Conservation (phyloP, 2,113 vertebrate species). For the Marmota flaviventris region DNA sequence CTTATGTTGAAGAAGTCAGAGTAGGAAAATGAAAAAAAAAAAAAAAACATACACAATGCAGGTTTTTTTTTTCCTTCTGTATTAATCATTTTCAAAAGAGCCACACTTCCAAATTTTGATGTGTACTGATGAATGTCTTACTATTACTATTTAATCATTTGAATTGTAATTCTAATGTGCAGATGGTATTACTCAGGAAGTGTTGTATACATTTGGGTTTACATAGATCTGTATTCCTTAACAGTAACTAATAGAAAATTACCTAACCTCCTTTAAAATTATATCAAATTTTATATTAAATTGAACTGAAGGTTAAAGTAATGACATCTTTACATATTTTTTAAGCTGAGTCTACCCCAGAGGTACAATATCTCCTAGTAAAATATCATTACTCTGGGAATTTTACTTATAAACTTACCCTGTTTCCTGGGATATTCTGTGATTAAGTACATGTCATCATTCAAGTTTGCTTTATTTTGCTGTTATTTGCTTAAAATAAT, state of each 20-base stretch:
- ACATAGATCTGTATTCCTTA: background rate
- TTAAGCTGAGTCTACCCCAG: background rate
- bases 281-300: background rate
- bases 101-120: background rate
- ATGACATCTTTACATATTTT: background rate
- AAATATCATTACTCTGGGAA: background rate
- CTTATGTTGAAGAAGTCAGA: background rate
- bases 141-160: background rate
- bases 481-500: background rate
- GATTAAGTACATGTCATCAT: background rate
- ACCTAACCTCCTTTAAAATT: background rate
- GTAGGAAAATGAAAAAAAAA: background rate
- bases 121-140: background rate
- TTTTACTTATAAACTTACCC: background rate
- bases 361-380: background rate
- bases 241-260: background rate
- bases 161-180: background rate
- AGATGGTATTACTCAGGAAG: background rate
- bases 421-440: background rate
- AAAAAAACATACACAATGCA: no score
- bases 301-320: background rate
- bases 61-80: background rate
- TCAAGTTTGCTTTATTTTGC: constrained; percentile 29
- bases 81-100: background rate
- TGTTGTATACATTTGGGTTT: background rate